A percentile compares a stretch with the other conserved stretches of the same genome.
Evolutionary conservation across 2,113 vertebrate species (phyloP).

Genomic region (Ceyx margarethae): DNA sequence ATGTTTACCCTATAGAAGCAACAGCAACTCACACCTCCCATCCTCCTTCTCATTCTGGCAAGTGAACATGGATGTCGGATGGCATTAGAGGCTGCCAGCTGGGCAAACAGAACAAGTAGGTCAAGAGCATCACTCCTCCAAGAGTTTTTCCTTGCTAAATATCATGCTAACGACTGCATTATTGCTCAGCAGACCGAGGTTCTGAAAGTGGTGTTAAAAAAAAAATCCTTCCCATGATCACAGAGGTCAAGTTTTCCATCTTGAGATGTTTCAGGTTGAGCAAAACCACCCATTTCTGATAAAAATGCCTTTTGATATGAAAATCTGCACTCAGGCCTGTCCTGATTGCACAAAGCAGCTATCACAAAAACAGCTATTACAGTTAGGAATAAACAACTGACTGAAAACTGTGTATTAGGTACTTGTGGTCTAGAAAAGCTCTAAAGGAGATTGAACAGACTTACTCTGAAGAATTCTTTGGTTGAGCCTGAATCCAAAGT

Average conservation of each 20-base stretch:
- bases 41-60: background rate
- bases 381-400: background rate
- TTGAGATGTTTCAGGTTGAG: background rate
- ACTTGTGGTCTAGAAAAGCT: slow-evolving; percentile 6
- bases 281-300: background rate
- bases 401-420: background rate
- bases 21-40: background rate
- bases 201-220: background rate
- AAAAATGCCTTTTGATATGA: background rate
- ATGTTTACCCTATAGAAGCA: background rate
- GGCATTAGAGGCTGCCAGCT: slow-evolving; percentile 19
- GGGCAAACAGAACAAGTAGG: slow-evolving; percentile 34
- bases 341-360: background rate
- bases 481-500: slow-evolving; percentile 98
- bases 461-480: slow-evolving; percentile 99
- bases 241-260: background rate
- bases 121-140: slow-evolving; percentile 44
- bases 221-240: background rate
- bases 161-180: background rate
- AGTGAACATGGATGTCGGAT: background rate
- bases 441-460: slow-evolving; percentile 62
- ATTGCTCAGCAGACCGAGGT: background rate
- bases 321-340: background rate
- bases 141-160: background rate
- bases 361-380: background rate